These are phyloP conservation scores for Hylaeus anthracinus DNA, from an alignment of 1,140 invertebrate species.

Conservation along the genomic window DNA sequence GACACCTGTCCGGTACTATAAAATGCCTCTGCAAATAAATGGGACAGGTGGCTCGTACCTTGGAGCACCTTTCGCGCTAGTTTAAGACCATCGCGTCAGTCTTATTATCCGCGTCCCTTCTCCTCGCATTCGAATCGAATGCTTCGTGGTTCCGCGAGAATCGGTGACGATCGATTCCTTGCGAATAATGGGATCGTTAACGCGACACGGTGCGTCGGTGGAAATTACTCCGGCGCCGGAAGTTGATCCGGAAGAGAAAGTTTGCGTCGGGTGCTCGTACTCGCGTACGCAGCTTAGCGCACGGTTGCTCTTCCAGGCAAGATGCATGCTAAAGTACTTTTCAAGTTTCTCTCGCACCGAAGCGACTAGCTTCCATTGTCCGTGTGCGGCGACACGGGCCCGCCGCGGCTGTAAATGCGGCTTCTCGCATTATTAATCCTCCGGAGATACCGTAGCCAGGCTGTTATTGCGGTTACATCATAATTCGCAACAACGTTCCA, in stretches of 20 bases:
- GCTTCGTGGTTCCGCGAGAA: neutral
- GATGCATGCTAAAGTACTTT: slow-evolving; percentile 54
- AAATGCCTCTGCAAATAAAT: slow-evolving; percentile 24
- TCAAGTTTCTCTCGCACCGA: slow-evolving; percentile 24
- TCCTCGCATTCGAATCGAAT: neutral
- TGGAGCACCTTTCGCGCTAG: neutral
- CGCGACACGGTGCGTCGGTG: slow-evolving; percentile 24
- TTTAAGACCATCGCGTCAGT: neutral
- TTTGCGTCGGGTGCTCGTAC: slow-evolving; percentile 1
- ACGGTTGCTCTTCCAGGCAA: slow-evolving; percentile 30
- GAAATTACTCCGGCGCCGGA: slow-evolving; percentile 5
- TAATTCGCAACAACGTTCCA: slow-evolving; percentile 36
- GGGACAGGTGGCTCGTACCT: neutral
- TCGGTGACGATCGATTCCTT: no score
- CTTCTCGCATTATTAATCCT: slow-evolving; percentile 57
- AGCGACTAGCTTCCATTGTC: neutral
- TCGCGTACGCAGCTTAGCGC: slow-evolving; percentile 49
- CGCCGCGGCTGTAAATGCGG: slow-evolving; percentile 1
- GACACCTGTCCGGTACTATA: slow-evolving; percentile 50
- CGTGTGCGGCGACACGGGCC: slow-evolving; percentile 2
- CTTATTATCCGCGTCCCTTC: no score
- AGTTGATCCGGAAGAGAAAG: slow-evolving; percentile 29
- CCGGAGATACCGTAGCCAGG: slow-evolving; percentile 4
- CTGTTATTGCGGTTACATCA: slow-evolving; percentile 38
- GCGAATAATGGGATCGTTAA: slow-evolving; percentile 60